Conservation (phyloP, 2,797 vertebrate genomes). For the Acipenser ruthenus region DNA sequence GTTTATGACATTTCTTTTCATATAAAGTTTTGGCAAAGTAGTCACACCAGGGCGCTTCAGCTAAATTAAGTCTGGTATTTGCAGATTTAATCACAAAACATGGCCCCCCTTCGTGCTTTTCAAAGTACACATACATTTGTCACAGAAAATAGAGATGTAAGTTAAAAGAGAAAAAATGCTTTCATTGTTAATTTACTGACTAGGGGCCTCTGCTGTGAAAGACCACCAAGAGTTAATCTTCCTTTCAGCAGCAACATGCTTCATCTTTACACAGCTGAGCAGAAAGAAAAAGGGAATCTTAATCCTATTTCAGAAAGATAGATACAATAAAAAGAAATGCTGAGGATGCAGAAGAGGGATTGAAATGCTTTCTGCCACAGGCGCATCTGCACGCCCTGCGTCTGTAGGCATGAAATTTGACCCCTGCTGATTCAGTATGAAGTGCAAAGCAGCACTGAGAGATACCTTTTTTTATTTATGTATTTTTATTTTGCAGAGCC, state of each 20-base stretch:
- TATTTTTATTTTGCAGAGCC: slow-evolving; percentile 10
- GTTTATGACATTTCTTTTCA: background rate
- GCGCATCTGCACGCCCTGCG: slow-evolving; percentile 29
- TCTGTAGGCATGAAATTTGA: slow-evolving; percentile 18
- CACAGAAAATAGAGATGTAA: background rate
- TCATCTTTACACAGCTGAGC: slow-evolving; percentile 17
- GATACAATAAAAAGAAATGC: slow-evolving; percentile 25
- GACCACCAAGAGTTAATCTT: slow-evolving; percentile 1
- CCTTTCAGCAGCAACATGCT: slow-evolving; percentile 1
- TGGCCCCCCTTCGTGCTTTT: background rate
- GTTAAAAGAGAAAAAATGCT: background rate
- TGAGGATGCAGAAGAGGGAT: slow-evolving; percentile 24
- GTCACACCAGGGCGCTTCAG: no score
- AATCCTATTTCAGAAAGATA: slow-evolving; percentile 19
- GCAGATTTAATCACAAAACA: background rate
- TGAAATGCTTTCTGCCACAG: slow-evolving; percentile 15
- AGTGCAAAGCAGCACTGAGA: slow-evolving; percentile 22
- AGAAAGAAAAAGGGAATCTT: slow-evolving; percentile 24
- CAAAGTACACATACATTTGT: background rate
- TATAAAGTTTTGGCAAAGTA: background rate
- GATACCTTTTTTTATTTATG: slow-evolving; percentile 19
- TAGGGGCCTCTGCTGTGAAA: background rate
- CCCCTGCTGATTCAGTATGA: slow-evolving; percentile 27
- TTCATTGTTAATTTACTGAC: background rate
- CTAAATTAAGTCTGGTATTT: background rate